Conservation (phyloP, 2,113 vertebrate species). For the Chlamydotis undulata region DNA sequence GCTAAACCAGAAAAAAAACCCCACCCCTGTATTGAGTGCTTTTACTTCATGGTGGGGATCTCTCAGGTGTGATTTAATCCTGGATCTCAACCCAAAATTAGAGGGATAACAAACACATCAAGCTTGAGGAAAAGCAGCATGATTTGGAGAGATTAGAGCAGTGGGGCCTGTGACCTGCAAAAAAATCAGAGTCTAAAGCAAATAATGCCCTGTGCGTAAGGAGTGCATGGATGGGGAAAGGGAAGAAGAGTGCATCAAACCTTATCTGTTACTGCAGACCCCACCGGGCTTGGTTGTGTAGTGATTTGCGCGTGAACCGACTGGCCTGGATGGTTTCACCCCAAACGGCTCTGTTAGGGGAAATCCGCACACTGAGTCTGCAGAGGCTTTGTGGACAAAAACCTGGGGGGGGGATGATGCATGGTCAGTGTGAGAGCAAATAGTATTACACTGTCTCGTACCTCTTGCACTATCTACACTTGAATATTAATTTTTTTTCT, state of each 20-base stretch:
- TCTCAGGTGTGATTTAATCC: neutral
- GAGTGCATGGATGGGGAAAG: neutral
- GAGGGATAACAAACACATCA: neutral
- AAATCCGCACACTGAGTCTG: neutral
- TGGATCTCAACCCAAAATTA: conserved; percentile 12
- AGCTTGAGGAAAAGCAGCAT: neutral
- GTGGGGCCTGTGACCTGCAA: neutral
- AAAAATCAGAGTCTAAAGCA: neutral
- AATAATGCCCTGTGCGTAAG: neutral
- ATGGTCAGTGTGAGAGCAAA: neutral
- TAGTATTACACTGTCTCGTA: neutral
- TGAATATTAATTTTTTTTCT: conserved; percentile 13
- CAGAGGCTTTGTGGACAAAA: neutral
- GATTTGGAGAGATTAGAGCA: neutral
- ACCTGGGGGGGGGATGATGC: neutral
- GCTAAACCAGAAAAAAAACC: neutral
- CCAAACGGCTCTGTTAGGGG: neutral
- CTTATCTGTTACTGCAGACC: neutral
- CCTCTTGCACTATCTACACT: neutral
- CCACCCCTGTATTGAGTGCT: neutral
- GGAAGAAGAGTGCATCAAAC: neutral
- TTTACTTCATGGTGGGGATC: neutral
- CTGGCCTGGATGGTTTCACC: neutral
- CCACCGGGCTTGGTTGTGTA: rapidly evolving
- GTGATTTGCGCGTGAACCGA: neutral